Evolutionary conservation across 1,140 invertebrate species (phyloP).

Genomic region (Ericerus pela): DNA sequence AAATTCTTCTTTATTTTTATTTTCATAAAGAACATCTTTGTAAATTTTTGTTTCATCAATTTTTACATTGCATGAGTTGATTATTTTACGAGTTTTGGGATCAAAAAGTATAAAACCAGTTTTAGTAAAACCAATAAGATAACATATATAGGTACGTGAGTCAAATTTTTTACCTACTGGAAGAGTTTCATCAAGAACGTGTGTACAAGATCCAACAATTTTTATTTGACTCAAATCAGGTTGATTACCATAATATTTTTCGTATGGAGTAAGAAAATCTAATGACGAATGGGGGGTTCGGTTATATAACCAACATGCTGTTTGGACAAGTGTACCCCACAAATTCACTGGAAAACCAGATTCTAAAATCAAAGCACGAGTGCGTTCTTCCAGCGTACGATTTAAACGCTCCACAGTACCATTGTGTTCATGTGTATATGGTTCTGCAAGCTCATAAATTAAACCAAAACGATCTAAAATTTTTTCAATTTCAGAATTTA

Average conservation of each 20-base stretch:
- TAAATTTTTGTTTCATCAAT: slow-evolving; percentile 2
- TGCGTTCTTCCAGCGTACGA: not conserved
- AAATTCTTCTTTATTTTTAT: too few relatives aligned
- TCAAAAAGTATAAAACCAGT: not conserved
- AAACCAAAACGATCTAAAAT: not conserved
- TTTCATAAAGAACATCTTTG: too few relatives aligned
- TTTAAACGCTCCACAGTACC: not conserved
- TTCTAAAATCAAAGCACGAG: not conserved
- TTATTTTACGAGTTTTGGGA: not conserved
- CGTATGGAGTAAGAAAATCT: not conserved
- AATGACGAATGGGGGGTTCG: not conserved
- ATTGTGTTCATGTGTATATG: not conserved
- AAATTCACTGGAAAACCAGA: not conserved
- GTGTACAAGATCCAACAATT: not conserved
- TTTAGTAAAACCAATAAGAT: not conserved
- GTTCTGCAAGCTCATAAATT: not conserved
- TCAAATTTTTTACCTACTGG: not conserved
- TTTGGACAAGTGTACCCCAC: not conserved
- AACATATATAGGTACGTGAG: not conserved
- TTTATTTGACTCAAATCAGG: not conserved
- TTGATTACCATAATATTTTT: not conserved
- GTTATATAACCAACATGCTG: not conserved
- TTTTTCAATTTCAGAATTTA: not conserved
- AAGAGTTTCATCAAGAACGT: not conserved
- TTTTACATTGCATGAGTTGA: not conserved